Percentiles rank a stretch among this genome's conserved stretches.
These are phyloP conservation scores for Neogale vison DNA, from an alignment of 2,113 vertebrate genomes.

Conservation along the genomic window DNA sequence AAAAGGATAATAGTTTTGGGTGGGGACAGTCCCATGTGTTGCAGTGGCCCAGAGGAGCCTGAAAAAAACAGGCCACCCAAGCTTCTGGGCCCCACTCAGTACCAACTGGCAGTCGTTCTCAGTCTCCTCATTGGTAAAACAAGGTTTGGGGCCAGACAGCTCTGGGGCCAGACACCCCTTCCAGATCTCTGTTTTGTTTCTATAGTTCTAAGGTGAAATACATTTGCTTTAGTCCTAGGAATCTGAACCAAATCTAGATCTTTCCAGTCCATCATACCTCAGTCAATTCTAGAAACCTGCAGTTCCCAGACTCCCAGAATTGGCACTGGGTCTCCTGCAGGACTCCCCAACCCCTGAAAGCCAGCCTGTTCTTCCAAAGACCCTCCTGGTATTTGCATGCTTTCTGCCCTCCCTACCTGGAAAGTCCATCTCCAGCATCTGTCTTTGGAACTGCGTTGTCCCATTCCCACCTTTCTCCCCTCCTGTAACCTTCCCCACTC, in stretches of 20 bases:
- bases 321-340: neutral
- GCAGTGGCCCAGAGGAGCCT: neutral
- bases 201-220: neutral
- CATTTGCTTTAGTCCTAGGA: neutral
- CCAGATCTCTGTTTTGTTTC: neutral
- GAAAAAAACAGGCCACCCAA: neutral
- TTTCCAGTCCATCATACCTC: neutral
- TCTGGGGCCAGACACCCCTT: neutral
- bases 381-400: neutral
- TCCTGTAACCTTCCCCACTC: neutral
- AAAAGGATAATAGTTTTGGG: neutral
- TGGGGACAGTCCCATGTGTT: neutral
- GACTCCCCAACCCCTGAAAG: neutral
- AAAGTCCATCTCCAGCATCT: neutral
- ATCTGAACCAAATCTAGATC: neutral
- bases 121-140: neutral
- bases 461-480: no score
- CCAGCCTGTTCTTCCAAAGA: neutral
- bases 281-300: neutral
- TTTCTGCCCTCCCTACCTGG: neutral
- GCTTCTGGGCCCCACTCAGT: neutral
- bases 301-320: neutral
- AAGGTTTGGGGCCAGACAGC: neutral
- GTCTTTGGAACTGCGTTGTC: neutral
- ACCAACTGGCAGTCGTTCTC: neutral